Conservation (phyloP, 1,140 invertebrate species). For the Heliconius eleuchia region DNA sequence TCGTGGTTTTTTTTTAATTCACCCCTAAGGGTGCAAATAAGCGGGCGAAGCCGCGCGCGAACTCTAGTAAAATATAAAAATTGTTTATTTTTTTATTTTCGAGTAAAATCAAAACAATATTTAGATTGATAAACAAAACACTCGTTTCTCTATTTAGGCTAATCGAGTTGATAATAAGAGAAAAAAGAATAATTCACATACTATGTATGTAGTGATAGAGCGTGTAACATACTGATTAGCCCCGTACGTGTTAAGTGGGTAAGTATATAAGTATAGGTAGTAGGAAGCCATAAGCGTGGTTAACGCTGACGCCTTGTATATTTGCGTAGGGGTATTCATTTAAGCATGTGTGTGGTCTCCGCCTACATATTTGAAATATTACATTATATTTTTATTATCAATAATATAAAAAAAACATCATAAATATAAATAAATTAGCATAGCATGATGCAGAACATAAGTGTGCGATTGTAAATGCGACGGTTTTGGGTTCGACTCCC, state of each 20-base stretch:
- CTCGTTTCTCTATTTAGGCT: slow-evolving; percentile 44
- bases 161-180: slow-evolving; percentile 66
- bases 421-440: background rate
- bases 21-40: too few species aligned
- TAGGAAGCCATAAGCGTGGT: slow-evolving; percentile 49
- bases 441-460: too few species aligned
- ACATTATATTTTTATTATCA: slow-evolving; percentile 9
- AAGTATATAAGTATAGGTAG: slow-evolving; percentile 56
- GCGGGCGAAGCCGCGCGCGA: too few species aligned
- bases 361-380: slow-evolving; percentile 36
- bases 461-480: too few species aligned
- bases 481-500: too few species aligned
- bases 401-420: background rate
- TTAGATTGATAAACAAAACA: slow-evolving; percentile 43
- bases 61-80: too few species aligned
- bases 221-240: slow-evolving; percentile 72
- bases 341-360: slow-evolving; percentile 68
- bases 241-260: slow-evolving; percentile 58
- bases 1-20: too few species aligned
- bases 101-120: too few species aligned
- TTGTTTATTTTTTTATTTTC: too few species aligned
- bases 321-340: slow-evolving; percentile 63
- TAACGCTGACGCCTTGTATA: slow-evolving; percentile 57
- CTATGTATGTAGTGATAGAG: slow-evolving; percentile 54
- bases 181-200: slow-evolving; percentile 63